These are phyloP conservation scores for Argyrosomus japonicus DNA, from an alignment of 2,113 vertebrate genomes.

Conservation along the genomic window DNA sequence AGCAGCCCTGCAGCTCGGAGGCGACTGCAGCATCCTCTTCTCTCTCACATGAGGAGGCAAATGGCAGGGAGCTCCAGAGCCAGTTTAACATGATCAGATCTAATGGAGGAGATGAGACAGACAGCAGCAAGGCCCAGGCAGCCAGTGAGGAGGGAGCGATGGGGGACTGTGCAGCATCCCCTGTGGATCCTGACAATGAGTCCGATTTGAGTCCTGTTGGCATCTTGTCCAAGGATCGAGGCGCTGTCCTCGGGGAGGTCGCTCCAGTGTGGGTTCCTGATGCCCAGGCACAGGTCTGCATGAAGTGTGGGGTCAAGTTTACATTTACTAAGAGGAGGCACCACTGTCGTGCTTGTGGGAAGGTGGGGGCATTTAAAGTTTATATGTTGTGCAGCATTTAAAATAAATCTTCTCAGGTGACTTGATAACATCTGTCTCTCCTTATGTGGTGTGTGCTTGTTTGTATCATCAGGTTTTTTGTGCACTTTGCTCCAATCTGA, in stretches of 20 bases:
- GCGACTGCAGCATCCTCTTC: conserved; percentile 55
- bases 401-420: neutral
- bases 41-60: conserved; percentile 84
- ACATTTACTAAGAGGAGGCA: conserved; percentile 98
- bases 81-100: conserved; percentile 10
- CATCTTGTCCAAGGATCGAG: conserved; percentile 88
- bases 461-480: conserved; percentile 90
- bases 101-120: conserved; percentile 34
- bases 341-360: conserved; percentile 97
- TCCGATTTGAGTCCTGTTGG: conserved; percentile 86
- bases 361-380: conserved; percentile 83
- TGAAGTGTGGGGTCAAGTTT: conserved; percentile 97
- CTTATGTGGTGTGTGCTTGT: conserved; percentile 34
- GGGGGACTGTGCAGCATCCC: conserved; percentile 82
- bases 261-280: conserved; percentile 97
- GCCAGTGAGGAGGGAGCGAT: conserved; percentile 48
- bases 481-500: conserved; percentile 93
- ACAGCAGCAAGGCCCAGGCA: conserved; percentile 71
- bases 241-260: conserved; percentile 90
- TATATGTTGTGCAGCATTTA: neutral
- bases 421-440: neutral
- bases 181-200: conserved; percentile 89
- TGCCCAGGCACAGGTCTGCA: conserved; percentile 96
- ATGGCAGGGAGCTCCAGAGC: conserved; percentile 78
- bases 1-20: conserved; percentile 85